These are phyloP conservation scores for Coracias cyanogaster DNA, from an alignment of 2,797 vertebrate genomes.

Conservation along the genomic window DNA sequence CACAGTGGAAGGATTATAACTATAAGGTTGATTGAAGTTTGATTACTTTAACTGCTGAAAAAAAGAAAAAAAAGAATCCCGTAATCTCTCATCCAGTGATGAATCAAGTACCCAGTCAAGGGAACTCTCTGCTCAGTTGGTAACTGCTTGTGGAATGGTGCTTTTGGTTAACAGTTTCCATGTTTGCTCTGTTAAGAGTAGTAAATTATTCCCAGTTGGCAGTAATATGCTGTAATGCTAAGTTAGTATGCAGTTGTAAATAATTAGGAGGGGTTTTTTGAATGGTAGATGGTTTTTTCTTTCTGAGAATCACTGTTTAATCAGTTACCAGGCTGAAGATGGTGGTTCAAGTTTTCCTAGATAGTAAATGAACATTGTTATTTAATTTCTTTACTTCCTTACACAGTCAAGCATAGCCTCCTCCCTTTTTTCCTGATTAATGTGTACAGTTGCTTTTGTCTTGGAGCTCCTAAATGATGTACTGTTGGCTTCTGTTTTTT, in stretches of 20 bases:
- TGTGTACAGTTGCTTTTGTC: background rate
- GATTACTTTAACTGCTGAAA: background rate
- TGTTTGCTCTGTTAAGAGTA: background rate
- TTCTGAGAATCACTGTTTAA: background rate
- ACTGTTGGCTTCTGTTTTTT: background rate
- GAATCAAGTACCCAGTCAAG: background rate
- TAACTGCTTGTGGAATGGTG: background rate
- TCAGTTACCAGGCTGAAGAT: background rate
- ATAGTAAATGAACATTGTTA: background rate
- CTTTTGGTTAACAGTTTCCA: background rate
- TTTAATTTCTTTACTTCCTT: background rate
- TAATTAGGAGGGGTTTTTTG: background rate
- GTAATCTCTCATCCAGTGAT: accelerated
- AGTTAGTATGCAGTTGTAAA: background rate
- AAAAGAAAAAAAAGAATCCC: background rate
- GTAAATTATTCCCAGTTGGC: background rate
- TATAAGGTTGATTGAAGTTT: background rate
- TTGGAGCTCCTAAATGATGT: background rate
- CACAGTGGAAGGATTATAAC: background rate
- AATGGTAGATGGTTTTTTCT: background rate
- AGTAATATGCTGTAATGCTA: background rate
- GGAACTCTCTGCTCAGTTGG: background rate
- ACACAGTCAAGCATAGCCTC: background rate
- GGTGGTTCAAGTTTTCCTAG: background rate
- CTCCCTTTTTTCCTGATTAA: background rate